Percentiles rank a stretch among this genome's conserved stretches.
phyloP scores from a whole-genome alignment of 92 coral and sea anemone genomes.

The Umimayanthus kanabou region DNA sequence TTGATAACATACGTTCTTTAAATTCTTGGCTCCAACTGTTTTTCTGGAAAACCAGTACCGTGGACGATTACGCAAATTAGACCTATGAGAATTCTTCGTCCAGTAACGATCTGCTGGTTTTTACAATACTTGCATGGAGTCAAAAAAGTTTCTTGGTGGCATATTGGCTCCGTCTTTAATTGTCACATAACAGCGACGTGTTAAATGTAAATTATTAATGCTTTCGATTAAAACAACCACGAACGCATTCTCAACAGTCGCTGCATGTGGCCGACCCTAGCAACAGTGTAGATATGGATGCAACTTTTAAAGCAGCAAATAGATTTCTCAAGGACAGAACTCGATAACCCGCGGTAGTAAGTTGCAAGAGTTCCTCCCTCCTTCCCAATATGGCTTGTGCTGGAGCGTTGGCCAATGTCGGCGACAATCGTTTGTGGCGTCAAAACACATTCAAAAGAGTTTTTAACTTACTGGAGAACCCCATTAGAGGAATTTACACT shows the following conservation, averaged over 20 bases:
- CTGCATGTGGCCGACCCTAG: slow-evolving; percentile 32
- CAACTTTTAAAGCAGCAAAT: background rate
- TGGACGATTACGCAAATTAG: too few species aligned
- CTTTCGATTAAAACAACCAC: background rate
- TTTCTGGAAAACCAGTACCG: background rate
- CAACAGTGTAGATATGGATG: background rate
- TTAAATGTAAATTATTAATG: slow-evolving; percentile 31
- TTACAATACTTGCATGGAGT: background rate
- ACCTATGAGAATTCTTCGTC: background rate
- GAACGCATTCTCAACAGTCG: background rate
- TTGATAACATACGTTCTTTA: background rate
- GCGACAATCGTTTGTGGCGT: slow-evolving; percentile 5
- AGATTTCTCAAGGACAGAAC: background rate
- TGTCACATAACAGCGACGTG: background rate
- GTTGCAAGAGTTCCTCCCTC: background rate
- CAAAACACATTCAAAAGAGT: slow-evolving; percentile 73
- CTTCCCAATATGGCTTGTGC: background rate
- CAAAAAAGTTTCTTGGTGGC: background rate
- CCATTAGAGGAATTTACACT: slow-evolving; percentile 33
- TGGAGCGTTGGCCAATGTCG: background rate
- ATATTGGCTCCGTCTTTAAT: background rate
- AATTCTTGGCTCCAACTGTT: background rate
- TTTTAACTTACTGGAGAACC: slow-evolving; percentile 64
- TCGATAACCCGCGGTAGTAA: background rate
- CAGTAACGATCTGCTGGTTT: background rate